Conservation (phyloP, 92 coral and sea anemone genomes). For the Hydrozoanthus gracilis region DNA sequence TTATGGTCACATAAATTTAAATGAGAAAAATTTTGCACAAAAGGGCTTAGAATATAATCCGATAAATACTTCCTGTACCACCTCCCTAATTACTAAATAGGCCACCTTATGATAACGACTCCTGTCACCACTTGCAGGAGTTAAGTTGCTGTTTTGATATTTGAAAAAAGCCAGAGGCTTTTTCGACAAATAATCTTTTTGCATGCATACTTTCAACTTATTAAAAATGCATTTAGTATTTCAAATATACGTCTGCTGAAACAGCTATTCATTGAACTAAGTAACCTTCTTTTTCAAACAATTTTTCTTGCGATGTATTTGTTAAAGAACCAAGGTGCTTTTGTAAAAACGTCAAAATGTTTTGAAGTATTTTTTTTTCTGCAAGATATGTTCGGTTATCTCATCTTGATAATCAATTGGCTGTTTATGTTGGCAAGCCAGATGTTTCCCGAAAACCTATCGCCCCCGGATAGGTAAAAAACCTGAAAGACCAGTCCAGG, state of each 20-base stretch:
- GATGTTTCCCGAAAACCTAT: too few relatives aligned
- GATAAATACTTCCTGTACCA: not conserved
- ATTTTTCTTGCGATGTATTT: too few relatives aligned
- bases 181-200: not conserved
- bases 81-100: not conserved
- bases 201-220: not conserved
- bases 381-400: too few relatives aligned
- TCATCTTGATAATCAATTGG: too few relatives aligned
- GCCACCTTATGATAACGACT: slow-evolving; percentile 21
- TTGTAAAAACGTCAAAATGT: too few relatives aligned
- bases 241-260: not conserved
- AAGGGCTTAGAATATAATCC: slow-evolving; percentile 19
- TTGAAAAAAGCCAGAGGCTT: slow-evolving; percentile 26
- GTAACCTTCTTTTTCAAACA: too few relatives aligned
- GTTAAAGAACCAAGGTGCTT: too few relatives aligned
- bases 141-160: slow-evolving; percentile 5
- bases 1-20: not conserved
- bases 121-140: slow-evolving; percentile 4
- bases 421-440: too few relatives aligned
- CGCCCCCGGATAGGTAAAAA: too few relatives aligned
- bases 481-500: too few relatives aligned
- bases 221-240: not conserved
- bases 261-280: too few relatives aligned
- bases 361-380: too few relatives aligned
- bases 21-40: not conserved